Evolutionary conservation across 2,888 invertebrate species (phyloP).

Genomic region (Pheosia tremula): DNA sequence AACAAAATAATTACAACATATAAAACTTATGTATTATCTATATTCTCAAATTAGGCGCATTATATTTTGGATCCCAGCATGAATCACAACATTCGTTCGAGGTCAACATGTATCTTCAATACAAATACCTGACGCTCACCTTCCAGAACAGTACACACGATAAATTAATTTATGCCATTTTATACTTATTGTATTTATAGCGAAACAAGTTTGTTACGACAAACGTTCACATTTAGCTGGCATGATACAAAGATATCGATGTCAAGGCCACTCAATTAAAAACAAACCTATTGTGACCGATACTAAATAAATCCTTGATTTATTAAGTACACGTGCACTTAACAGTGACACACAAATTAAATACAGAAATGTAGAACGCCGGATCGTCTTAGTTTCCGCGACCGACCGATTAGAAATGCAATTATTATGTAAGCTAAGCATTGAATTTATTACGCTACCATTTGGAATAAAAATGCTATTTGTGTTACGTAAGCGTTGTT

Average conservation of each 20-base stretch:
- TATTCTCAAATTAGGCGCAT: not conserved
- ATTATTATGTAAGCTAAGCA: conserved; percentile 26
- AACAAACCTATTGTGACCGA: not conserved
- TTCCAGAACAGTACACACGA: conserved; percentile 19
- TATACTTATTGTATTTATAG: not conserved
- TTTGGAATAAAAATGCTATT: conserved; percentile 26
- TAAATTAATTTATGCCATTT: conserved; percentile 6
- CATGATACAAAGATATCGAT: not conserved
- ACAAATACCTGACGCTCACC: conserved; percentile 16
- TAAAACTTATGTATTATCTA: no score
- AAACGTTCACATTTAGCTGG: not conserved
- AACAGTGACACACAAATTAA: conserved; percentile 2
- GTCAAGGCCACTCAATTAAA: not conserved
- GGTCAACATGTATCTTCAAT: conserved; percentile 51
- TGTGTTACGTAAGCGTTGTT: conserved; percentile 22
- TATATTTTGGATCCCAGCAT: conserved; percentile 9
- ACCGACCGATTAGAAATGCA: conserved; percentile 8
- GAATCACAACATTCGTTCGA: conserved; percentile 33
- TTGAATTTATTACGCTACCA: conserved; percentile 19
- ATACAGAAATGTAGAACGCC: conserved; percentile 1
- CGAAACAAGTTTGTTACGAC: not conserved
- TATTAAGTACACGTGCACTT: not conserved
- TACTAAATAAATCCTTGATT: not conserved
- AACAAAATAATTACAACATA: no score
- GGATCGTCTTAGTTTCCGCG: conserved; percentile 7